Evolutionary conservation across 1,140 invertebrate species (phyloP), one percentile per base, ranked within the genome.

Genomic region (Drosophila simulans): DNA sequence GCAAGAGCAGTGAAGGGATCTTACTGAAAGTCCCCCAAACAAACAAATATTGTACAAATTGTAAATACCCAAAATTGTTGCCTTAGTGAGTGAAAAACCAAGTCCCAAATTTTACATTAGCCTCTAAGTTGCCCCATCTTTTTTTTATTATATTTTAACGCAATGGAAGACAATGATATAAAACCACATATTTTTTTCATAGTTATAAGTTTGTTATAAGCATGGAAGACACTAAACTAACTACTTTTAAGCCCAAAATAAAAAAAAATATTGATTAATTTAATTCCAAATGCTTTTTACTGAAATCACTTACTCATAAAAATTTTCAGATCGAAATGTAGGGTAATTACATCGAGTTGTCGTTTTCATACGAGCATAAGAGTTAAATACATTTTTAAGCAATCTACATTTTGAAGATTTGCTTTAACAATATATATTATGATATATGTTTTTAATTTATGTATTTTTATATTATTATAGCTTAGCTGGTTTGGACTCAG

Each of bases 1-100:
- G 97, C 96, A 97, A 92, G 94, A 95, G 79, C 94, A 94, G 91
- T 94, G 93, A 81, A 49, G 48, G 31, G 48, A 49, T 37, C 57
- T 53, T 48, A 56, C 12, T 17, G 37, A 46, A 66, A 57, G 17
- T 34, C 55, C 66, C 51, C 66, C 51, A 56, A 15, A 46, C 20
- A 34, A 59, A 62, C 59, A 51, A 56, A 55, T 53, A 11, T 35
- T 81, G 85, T 90, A 77, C 49, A 90, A 55, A 89, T 27, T 91
- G 82, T 91, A 91, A 71, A 91, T 90, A 84, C 13, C 46, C 12
- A 51, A 31, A 25, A 17, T 55, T 62, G 69, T 86, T 86, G 82
- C 82, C 77, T 88, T 88, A 86, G 69, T 78, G 62, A 65, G 68
- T 56, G 64, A 56, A 34, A 65, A 70, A 84, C 51, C 72, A 70